A percentile compares a stretch with the other conserved stretches of the same genome.
Evolutionary conservation across 2,888 invertebrate species (phyloP).

Genomic region (Eupeodes luniger): DNA sequence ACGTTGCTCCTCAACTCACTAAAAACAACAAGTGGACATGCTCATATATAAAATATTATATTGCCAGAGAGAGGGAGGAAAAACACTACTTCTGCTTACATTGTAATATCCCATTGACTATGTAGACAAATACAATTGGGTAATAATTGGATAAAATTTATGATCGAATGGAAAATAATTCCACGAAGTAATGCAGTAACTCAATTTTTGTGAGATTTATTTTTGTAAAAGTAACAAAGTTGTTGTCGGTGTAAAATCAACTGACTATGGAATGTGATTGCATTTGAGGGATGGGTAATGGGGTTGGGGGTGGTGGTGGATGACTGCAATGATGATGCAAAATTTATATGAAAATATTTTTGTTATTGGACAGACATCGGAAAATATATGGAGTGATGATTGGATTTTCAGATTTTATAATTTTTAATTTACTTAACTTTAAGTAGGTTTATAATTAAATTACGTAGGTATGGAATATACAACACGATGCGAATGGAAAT

Average conservation of each 20-base stretch:
- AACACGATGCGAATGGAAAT: no score
- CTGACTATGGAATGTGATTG: not conserved
- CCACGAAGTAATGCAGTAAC: constrained; percentile 31
- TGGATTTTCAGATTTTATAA: not conserved
- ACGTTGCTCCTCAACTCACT: no score
- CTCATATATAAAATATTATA: not conserved
- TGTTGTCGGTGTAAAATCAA: constrained; percentile 2
- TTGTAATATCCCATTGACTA: constrained; percentile 18
- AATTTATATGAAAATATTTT: not conserved
- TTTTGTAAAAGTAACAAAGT: constrained; percentile 1
- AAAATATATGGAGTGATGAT: not conserved
- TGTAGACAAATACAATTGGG: constrained; percentile 26
- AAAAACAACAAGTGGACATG: constrained; percentile 5
- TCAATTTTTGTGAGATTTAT: constrained; percentile 29
- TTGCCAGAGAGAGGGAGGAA: no score
- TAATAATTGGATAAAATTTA: constrained; percentile 62
- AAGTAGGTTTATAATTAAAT: not conserved
- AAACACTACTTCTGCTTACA: not conserved
- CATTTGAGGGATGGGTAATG: no score
- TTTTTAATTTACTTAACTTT: not conserved
- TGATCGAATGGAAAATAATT: constrained; percentile 46
- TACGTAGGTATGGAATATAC: no score
- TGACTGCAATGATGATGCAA: not conserved
- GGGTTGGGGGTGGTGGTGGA: no score
- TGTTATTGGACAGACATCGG: constrained; percentile 22